phyloP scores from a whole-genome alignment of 2,797 vertebrate species.

The Gobio occitaniae region DNA sequence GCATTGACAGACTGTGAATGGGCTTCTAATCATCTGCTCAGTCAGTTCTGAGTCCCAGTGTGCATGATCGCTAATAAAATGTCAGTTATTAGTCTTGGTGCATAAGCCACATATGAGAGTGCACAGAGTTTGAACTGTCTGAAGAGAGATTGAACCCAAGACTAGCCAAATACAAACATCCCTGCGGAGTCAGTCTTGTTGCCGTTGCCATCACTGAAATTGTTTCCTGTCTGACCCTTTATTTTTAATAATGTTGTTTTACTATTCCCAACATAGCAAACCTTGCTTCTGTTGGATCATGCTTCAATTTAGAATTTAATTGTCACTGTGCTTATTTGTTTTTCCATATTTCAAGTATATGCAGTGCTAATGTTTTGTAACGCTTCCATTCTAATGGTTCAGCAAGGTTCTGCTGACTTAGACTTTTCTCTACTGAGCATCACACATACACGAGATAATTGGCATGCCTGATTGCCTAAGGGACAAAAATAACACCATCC shows the following conservation, averaged over 20 bases:
- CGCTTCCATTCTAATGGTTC: not conserved
- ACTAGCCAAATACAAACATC: conserved; percentile 48
- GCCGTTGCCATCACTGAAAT: conserved; percentile 50
- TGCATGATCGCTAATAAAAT: conserved; percentile 62
- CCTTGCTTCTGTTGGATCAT: conserved; percentile 5
- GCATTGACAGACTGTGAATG: conserved; percentile 12
- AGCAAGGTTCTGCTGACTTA: conserved; percentile 17
- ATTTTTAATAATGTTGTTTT: conserved; percentile 52
- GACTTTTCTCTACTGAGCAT: conserved; percentile 19
- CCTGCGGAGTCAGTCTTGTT: conserved; percentile 49
- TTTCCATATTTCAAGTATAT: conserved; percentile 33
- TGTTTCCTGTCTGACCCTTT: conserved; percentile 63
- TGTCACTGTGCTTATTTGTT: conserved; percentile 11
- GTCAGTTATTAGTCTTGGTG: conserved; percentile 59
- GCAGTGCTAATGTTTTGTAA: conserved; percentile 1
- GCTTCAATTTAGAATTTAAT: not conserved
- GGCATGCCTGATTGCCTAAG: conserved; percentile 11
- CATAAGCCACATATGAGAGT: conserved; percentile 60
- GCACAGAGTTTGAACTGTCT: conserved; percentile 68
- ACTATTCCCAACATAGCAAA: conserved; percentile 18
- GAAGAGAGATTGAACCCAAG: conserved; percentile 59
- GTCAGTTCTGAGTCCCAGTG: conserved; percentile 12
- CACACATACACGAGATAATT: conserved; percentile 5
- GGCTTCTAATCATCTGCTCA: conserved; percentile 23
- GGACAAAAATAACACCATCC: conserved; percentile 18